Percentiles rank a stretch among this genome's conserved stretches.
phyloP scores from a whole-genome alignment of 2,113 vertebrate species.

The Marmota flaviventris region DNA sequence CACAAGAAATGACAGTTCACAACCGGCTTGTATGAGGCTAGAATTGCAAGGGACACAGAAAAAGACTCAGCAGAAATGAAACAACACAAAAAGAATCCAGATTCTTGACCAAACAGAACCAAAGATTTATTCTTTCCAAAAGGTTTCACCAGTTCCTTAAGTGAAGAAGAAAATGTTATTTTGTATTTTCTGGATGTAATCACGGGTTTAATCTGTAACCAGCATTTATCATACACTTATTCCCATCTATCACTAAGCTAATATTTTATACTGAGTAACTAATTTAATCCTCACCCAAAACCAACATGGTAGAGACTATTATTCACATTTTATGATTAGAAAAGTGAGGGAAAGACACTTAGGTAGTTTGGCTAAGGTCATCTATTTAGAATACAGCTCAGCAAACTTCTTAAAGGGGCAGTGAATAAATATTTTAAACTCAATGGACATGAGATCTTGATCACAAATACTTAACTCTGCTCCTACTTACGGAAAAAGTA shows the following conservation, averaged over 20 bases:
- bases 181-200: slow-evolving; percentile 10
- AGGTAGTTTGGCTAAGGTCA: neutral
- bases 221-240: neutral
- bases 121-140: neutral
- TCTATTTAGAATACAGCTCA: neutral
- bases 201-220: neutral
- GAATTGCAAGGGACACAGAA: slow-evolving; percentile 37
- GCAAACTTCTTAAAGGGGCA: neutral
- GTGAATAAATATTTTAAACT: neutral
- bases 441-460: neutral
- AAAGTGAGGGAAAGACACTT: slow-evolving; percentile 5
- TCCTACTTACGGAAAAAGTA: fast-evolving
- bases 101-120: slow-evolving; percentile 25
- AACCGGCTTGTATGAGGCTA: neutral
- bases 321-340: slow-evolving; percentile 46
- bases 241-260: neutral
- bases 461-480: neutral
- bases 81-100: slow-evolving; percentile 30
- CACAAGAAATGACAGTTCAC: neutral
- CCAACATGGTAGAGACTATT: neutral
- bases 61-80: slow-evolving; percentile 51
- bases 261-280: slow-evolving; percentile 6
- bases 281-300: slow-evolving; percentile 11
- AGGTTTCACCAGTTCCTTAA: neutral
- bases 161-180: neutral